Base-by-base conservation (phyloP, 1,140 invertebrate species). In the Bombus pascuorum region DNA sequence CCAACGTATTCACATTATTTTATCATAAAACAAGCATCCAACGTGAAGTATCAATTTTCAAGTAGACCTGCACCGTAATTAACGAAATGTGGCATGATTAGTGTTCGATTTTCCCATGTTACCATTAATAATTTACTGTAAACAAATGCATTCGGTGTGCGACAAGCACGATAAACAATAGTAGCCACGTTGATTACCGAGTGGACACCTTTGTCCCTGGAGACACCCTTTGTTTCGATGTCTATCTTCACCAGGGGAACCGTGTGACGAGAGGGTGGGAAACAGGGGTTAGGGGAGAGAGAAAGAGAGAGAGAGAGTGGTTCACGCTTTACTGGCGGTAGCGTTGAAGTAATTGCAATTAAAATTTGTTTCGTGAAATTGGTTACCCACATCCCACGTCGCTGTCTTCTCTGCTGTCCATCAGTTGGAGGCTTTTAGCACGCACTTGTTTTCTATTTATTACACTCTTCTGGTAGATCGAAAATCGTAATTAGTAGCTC, bases 341-440 rank as follows among this genome's bases (percentile, higher is more conserved):
- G 73, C 68, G 87, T 76, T 32, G 65, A 86, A 89, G 88, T 89
- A 89, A 89, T 89, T 86, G 87, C 88, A 89, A 89, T 89, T 89
- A 89, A 89, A 89, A 89, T 89, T 89, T 89, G 87, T 89, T 89
- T 89, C 88, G 88, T 82, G 76, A 89, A 89, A 89, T 89, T 89
- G 88, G 85, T 83, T 89, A 89, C 62, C 66, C 88, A 82, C 84
- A 86, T 85, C 68, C 84, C 42, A 59, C 66, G 76, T 66, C 18
- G 65, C 72, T 22, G 18, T 57, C 83, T 47, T 80, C 32, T 47
- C 76, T 44, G 57, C 71, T 70, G 81, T 80, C 47, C 84, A 74
- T 57, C 70, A n/a, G 68, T 65, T 34, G 75, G 79, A 80, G 42
- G 76, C 76, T 89, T 89, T 89, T 89, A 86, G 77, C 59, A 32